These are phyloP conservation scores for Neodontobutis hainanensis DNA, from an alignment of 2,113 vertebrate species.

Conservation along the genomic window DNA sequence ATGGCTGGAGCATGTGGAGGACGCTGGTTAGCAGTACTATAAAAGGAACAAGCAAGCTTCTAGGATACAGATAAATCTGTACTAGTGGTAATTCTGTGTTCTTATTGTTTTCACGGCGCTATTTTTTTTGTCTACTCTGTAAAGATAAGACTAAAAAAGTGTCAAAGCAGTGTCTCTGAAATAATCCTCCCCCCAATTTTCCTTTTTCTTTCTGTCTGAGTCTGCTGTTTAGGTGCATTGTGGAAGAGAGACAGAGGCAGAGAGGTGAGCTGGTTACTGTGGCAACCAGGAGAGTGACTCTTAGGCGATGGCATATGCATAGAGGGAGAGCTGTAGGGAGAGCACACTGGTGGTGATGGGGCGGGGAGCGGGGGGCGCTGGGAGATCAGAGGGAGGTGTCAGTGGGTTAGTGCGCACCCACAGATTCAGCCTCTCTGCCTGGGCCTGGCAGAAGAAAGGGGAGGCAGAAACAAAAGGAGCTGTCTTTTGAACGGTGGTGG, in stretches of 20 bases:
- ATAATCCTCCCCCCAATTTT: constrained; percentile 43
- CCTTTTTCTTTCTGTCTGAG: constrained; percentile 40
- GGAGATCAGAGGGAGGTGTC: constrained; percentile 77
- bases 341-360: constrained; percentile 43
- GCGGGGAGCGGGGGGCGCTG: constrained; percentile 56
- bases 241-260: constrained; percentile 39
- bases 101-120: neutral
- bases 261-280: constrained; percentile 78
- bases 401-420: constrained; percentile 70
- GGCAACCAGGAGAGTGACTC: constrained; percentile 81
- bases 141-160: constrained; percentile 42
- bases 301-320: constrained; percentile 69
- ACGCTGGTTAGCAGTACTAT: constrained; percentile 34
- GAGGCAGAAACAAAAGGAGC: constrained; percentile 77
- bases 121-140: constrained; percentile 38
- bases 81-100: constrained; percentile 3
- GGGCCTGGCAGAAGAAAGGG: constrained; percentile 60
- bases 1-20: constrained; percentile 60
- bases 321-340: constrained; percentile 28
- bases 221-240: constrained; percentile 74
- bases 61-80: constrained; percentile 3
- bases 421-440: constrained; percentile 63
- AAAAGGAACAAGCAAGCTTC: constrained; percentile 7
- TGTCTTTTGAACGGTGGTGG: constrained; percentile 68
- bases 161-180: constrained; percentile 59